phyloP scores from a whole-genome alignment of 2,797 vertebrate genomes.

The Lacerta viridis region DNA sequence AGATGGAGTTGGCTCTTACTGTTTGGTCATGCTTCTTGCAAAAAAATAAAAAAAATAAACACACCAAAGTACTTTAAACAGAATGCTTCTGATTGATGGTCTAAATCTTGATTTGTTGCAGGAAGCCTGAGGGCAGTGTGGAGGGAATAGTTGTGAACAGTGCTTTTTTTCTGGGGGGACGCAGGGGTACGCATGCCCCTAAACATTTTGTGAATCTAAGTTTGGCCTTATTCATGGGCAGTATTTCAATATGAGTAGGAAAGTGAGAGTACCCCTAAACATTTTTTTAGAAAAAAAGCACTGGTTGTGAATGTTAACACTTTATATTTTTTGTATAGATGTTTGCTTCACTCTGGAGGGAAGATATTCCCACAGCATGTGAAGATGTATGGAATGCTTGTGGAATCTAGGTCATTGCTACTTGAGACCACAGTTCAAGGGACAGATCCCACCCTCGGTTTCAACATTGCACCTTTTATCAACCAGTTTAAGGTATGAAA shows the following conservation, averaged over 20 bases:
- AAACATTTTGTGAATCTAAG: too few relatives aligned
- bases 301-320: not conserved
- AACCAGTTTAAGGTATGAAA: conserved; percentile 94
- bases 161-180: too few relatives aligned
- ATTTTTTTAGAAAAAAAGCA: too few relatives aligned
- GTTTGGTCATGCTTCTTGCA: not conserved
- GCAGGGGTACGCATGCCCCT: too few relatives aligned
- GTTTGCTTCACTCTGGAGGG: conserved; percentile 93
- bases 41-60: too few relatives aligned
- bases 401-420: conserved; percentile 91
- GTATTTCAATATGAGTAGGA: too few relatives aligned
- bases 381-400: conserved; percentile 90
- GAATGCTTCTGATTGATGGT: not conserved
- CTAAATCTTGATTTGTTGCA: not conserved
- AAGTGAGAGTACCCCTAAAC: too few relatives aligned
- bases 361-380: conserved; percentile 93
- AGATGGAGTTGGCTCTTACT: not conserved
- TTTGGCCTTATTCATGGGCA: too few relatives aligned
- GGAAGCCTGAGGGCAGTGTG: not conserved
- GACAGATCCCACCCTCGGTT: conserved; percentile 91
- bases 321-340: conserved; percentile 78
- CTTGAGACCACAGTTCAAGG: conserved; percentile 96
- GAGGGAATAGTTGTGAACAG: not conserved
- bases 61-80: not conserved
- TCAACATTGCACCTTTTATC: conserved; percentile 96